A percentile compares a stretch with the other conserved stretches of the same genome.
These are phyloP conservation scores for Pangasius krempfi DNA, from an alignment of 2,797 vertebrate genomes.

Conservation along the genomic window DNA sequence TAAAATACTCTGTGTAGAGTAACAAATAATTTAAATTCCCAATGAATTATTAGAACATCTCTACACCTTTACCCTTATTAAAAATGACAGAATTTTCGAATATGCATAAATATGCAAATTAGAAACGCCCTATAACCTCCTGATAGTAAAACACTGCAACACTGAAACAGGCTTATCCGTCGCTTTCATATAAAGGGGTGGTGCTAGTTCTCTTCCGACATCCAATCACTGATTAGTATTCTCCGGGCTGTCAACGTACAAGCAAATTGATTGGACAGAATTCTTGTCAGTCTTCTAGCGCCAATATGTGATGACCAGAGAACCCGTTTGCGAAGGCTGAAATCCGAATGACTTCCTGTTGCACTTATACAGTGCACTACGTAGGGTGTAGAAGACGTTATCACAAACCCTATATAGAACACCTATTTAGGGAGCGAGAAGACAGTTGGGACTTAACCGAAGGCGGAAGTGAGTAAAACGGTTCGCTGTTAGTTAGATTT, in stretches of 20 bases:
- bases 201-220: neutral
- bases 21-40: neutral
- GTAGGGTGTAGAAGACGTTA: neutral
- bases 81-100: neutral
- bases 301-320: too few species aligned
- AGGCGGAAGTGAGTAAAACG: constrained; percentile 36
- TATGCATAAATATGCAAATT: neutral
- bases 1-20: neutral
- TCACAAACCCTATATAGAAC: neutral
- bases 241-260: too few species aligned
- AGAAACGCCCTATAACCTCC: neutral
- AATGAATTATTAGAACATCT: neutral
- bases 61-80: neutral
- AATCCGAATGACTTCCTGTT: neutral
- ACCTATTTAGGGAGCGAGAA: neutral
- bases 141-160: neutral
- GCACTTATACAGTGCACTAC: neutral
- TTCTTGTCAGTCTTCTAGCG: neutral
- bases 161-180: neutral
- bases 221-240: constrained; percentile 5
- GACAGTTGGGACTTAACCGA: neutral
- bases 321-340: neutral
- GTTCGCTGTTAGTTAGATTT: neutral
- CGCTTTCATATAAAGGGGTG: neutral
- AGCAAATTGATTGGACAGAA: constrained; percentile 60